Evolutionary conservation across 2,113 vertebrate genomes (phyloP).

Genomic region (Drymodes brunneopygia): DNA sequence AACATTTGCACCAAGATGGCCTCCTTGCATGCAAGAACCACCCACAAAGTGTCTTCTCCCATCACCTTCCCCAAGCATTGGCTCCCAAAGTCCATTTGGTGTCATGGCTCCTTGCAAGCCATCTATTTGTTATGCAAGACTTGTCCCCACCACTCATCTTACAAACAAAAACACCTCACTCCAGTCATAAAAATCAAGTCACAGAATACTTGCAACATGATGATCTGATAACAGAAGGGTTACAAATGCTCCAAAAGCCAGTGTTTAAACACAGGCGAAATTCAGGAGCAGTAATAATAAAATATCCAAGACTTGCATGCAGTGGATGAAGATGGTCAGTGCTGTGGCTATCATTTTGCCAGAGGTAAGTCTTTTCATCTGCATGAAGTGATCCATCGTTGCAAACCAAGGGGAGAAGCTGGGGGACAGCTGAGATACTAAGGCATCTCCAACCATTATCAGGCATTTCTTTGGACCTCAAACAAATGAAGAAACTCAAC

Average conservation of each 20-base stretch:
- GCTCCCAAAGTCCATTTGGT: neutral
- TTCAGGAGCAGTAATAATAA: neutral
- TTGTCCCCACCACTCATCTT: neutral
- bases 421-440: neutral
- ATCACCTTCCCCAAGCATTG: neutral
- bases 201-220: neutral
- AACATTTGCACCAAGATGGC: neutral
- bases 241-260: neutral
- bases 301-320: neutral
- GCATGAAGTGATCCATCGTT: neutral
- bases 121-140: neutral
- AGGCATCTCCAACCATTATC: neutral
- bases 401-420: neutral
- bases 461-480: neutral
- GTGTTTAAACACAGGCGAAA: neutral
- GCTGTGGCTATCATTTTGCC: neutral
- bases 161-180: neutral
- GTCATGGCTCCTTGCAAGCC: neutral
- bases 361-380: neutral
- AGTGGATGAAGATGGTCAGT: neutral
- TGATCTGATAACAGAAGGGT: neutral
- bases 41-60: neutral
- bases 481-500: fast-evolving
- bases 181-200: neutral
- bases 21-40: neutral